Percentiles rank a stretch among this genome's conserved stretches.
These are phyloP conservation scores for Myopa tessellatipennis DNA, from an alignment of 2,888 invertebrate genomes.

Conservation along the genomic window DNA sequence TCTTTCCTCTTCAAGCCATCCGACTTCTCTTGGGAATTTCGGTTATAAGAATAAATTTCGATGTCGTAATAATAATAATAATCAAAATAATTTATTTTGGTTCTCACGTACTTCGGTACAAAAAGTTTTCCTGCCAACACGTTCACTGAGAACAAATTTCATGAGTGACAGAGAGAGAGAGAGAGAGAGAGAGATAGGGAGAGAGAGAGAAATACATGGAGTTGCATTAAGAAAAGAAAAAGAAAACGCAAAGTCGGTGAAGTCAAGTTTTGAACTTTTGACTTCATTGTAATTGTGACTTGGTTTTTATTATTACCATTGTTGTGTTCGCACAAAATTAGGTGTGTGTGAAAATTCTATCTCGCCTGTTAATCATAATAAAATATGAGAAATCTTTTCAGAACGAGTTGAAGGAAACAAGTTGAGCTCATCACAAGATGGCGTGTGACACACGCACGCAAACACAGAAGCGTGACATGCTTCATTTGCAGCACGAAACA, in stretches of 20 bases:
- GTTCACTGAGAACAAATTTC: neutral
- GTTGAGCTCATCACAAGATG: conserved; percentile 14
- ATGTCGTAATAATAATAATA: neutral
- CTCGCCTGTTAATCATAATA: neutral
- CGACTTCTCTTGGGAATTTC: no score
- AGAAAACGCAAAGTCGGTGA: neutral
- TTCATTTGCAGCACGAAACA: neutral
- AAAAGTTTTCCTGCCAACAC: neutral
- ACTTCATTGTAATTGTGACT: neutral
- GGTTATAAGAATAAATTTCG: no score
- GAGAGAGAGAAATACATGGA: no score
- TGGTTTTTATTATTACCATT: neutral
- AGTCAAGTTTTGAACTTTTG: conserved; percentile 2
- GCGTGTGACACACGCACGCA: conserved; percentile 5
- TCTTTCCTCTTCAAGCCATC: neutral
- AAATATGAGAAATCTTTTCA: conserved; percentile 18
- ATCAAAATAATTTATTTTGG: neutral
- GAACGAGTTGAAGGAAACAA: conserved; percentile 31
- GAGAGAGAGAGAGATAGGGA: no score
- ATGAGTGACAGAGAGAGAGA: neutral
- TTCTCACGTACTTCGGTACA: neutral
- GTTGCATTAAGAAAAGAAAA: neutral
- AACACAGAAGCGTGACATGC: neutral
- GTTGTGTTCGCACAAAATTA: conserved; percentile 19
- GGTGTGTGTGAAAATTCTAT: neutral